phyloP scores from a whole-genome alignment of 1,140 invertebrate genomes.

The Prorops nasuta region DNA sequence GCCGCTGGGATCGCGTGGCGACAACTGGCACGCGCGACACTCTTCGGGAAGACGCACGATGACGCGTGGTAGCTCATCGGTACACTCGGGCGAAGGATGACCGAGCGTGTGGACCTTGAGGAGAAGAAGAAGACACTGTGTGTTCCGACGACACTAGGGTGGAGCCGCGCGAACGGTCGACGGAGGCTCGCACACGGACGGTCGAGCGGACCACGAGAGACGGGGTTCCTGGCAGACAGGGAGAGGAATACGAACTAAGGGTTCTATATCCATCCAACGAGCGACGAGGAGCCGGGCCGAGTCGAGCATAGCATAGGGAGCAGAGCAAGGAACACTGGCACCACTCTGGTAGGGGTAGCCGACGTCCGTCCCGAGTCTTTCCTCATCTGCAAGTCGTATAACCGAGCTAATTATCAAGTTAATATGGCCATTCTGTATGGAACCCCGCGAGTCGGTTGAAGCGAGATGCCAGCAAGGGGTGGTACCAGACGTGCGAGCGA shows the following conservation, averaged over 20 bases:
- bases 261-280: constrained; percentile 56
- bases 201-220: too few relatives aligned
- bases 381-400: constrained; percentile 88
- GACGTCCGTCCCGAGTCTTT: constrained; percentile 64
- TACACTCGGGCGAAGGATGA: constrained; percentile 48
- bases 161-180: constrained; percentile 25
- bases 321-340: constrained; percentile 61
- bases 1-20: too few relatives aligned
- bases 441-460: constrained; percentile 52
- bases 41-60: too few relatives aligned
- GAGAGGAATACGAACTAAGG: constrained; percentile 58
- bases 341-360: constrained; percentile 57
- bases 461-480: constrained; percentile 30
- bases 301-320: constrained; percentile 60
- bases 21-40: too few relatives aligned
- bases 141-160: constrained; percentile 24
- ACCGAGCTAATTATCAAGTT: constrained; percentile 87
- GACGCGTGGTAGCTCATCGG: constrained; percentile 4
- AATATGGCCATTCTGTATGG: constrained; percentile 75
- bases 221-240: constrained; percentile 53
- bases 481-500: constrained; percentile 47
- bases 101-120: constrained; percentile 48
- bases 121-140: constrained; percentile 41
- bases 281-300: constrained; percentile 60
- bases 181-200: too few relatives aligned